A percentile compares a stretch with the other conserved stretches of the same genome.
Evolutionary conservation across 2,113 vertebrate species (phyloP).

Genomic region (Xyrauchen texanus): DNA sequence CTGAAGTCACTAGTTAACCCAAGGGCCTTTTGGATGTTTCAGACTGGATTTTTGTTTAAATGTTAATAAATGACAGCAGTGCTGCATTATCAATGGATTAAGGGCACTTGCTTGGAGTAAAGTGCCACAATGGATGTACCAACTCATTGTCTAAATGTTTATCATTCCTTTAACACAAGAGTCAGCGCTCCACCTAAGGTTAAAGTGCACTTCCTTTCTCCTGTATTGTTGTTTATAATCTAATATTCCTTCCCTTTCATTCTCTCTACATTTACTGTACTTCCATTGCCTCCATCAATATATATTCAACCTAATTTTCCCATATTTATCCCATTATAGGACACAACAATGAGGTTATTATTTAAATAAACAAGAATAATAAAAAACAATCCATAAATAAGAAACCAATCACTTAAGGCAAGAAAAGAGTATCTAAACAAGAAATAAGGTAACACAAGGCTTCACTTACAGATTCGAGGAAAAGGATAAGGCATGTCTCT

Average conservation of each 20-base stretch:
- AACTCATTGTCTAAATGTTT: constrained; percentile 9
- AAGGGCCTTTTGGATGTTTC: neutral
- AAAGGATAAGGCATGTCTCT: constrained; percentile 23
- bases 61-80: neutral
- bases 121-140: no score
- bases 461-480: constrained; percentile 19
- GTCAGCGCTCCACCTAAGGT: constrained; percentile 27
- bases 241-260: neutral
- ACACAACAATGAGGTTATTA: neutral
- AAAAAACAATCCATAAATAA: neutral
- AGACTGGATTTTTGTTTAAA: no score
- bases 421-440: neutral
- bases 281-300: neutral
- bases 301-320: neutral
- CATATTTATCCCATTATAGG: no score
- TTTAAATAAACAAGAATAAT: neutral
- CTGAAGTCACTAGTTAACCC: constrained; percentile 8
- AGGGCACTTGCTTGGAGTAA: neutral
- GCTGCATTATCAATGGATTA: neutral
- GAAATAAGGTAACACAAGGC: neutral
- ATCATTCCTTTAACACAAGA: constrained; percentile 18
- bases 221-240: neutral
- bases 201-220: constrained; percentile 15
- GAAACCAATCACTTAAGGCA: constrained; percentile 4
- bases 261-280: neutral